Conservation (phyloP, 2,113 vertebrate genomes). For the Neodon shergylaensis region DNA sequence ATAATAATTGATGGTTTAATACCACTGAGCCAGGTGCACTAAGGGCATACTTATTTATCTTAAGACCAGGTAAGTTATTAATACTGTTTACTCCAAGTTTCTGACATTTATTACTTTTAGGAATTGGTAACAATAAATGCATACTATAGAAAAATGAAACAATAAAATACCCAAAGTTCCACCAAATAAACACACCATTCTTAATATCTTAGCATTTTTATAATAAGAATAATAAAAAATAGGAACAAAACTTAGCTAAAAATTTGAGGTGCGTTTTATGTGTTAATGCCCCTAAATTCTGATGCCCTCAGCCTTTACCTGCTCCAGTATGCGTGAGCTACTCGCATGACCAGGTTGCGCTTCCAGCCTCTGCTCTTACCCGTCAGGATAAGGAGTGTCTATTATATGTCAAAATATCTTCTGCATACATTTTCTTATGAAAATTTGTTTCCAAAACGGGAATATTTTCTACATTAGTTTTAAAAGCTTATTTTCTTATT, state of each 20-base stretch:
- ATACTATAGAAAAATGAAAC: conserved; percentile 42
- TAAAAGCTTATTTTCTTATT: background rate
- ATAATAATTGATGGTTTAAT: conserved; percentile 8
- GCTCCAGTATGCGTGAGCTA: background rate
- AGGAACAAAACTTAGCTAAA: background rate
- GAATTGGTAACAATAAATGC: background rate
- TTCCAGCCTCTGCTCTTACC: background rate
- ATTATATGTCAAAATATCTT: background rate
- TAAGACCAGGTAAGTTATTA: conserved; percentile 41
- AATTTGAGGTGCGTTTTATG: background rate
- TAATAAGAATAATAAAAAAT: background rate
- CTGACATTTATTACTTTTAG: conserved; percentile 44
- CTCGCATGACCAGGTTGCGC: background rate
- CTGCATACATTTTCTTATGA: background rate
- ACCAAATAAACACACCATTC: background rate
- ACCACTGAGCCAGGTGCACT: background rate
- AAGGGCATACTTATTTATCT: conserved; percentile 2
- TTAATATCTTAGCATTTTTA: conserved; percentile 7
- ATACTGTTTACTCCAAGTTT: background rate
- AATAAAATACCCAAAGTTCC: conserved; percentile 11
- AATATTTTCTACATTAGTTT: background rate
- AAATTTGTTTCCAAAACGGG: background rate
- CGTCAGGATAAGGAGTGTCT: background rate
- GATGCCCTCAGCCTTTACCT: background rate
- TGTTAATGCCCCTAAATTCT: background rate